Percentiles rank a stretch among this genome's conserved stretches.
phyloP scores from a whole-genome alignment of 1,140 invertebrate species.

The Oreohelix idahoensis region DNA sequence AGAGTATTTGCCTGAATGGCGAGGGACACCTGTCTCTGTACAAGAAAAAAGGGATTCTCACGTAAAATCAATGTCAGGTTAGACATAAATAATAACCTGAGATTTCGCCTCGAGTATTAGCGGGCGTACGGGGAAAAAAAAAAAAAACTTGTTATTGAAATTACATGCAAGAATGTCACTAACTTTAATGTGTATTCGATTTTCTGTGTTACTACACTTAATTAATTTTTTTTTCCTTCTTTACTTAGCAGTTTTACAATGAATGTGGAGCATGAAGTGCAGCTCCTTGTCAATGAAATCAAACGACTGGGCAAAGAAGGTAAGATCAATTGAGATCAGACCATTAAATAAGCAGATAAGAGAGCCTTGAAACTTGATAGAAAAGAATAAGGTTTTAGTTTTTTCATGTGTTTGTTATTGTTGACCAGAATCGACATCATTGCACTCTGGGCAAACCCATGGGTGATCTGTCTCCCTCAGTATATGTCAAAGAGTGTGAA shows the following conservation, averaged over 20 bases:
- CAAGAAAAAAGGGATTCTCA: too few species aligned
- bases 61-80: too few species aligned
- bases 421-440: too few species aligned
- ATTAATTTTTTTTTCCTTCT: background rate
- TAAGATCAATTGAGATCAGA: constrained; percentile 32
- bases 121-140: background rate
- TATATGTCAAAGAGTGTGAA: background rate
- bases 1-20: too few species aligned
- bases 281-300: constrained; percentile 57
- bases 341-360: background rate
- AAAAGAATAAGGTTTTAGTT: background rate
- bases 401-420: too few species aligned
- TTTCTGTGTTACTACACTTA: background rate
- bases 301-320: constrained; percentile 56
- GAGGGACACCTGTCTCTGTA: too few species aligned
- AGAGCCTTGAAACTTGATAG: background rate
- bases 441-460: too few species aligned
- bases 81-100: too few species aligned
- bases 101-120: too few species aligned
- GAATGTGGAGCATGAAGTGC: constrained; percentile 65
- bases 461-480: too few species aligned
- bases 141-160: background rate
- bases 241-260: constrained; percentile 51
- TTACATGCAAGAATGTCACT: background rate
- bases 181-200: background rate